A percentile compares a stretch with the other conserved stretches of the same genome.
These are phyloP conservation scores for Arenicola marina DNA, from an alignment of 2,888 invertebrate species.

Conservation along the genomic window DNA sequence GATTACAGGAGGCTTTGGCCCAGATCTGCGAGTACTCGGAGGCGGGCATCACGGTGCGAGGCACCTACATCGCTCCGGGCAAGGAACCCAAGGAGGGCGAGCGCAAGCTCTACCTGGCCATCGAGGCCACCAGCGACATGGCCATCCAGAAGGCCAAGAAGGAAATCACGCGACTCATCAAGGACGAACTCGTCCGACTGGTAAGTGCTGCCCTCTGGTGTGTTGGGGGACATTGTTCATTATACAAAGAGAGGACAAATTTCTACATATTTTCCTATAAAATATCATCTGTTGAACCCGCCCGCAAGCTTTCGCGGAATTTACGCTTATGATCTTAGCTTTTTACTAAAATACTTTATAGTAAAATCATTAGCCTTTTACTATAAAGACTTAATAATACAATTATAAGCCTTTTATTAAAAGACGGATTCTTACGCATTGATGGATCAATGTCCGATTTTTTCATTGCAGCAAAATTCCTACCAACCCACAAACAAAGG, in stretches of 20 bases:
- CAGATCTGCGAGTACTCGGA: slow-evolving; percentile 99
- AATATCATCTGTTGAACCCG: no score
- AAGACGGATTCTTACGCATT: not conserved
- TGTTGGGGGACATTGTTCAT: not conserved
- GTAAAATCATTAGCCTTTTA: no score
- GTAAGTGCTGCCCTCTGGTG: slow-evolving; percentile 38
- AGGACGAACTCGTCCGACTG: slow-evolving; percentile 93
- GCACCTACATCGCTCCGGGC: slow-evolving; percentile 86
- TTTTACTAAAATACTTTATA: no score
- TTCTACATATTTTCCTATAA: not conserved
- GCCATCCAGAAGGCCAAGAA: slow-evolving; percentile 66
- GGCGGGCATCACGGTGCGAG: slow-evolving; percentile 96
- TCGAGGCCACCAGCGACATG: slow-evolving; percentile 95
- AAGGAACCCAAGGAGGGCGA: slow-evolving; percentile 75
- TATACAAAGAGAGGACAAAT: not conserved
- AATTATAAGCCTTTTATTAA: not conserved
- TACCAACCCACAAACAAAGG: slow-evolving; percentile 75
- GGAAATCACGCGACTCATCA: slow-evolving; percentile 95
- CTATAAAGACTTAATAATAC: not conserved
- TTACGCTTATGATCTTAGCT: not conserved
- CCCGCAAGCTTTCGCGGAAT: not conserved
- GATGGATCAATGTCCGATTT: slow-evolving; percentile 15
- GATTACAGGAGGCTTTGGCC: slow-evolving; percentile 84
- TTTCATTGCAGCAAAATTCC: slow-evolving; percentile 61
- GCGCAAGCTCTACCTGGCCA: slow-evolving; percentile 94